These are phyloP conservation scores for Tauraco hartlaubi DNA, from an alignment of 2,797 vertebrate species.

Conservation along the genomic window DNA sequence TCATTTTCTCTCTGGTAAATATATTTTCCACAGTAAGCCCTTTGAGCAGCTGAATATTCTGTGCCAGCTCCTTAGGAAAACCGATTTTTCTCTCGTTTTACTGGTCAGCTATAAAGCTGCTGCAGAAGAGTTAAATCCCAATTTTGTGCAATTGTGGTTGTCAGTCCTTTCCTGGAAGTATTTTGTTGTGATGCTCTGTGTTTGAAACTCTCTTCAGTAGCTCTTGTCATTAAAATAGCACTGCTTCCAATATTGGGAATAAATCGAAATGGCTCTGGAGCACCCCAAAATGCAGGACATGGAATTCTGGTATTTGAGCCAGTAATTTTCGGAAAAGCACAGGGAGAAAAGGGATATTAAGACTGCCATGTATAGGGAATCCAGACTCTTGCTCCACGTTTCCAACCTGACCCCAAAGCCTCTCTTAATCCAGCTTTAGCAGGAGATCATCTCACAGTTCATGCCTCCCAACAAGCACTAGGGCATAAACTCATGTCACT, in stretches of 20 bases:
- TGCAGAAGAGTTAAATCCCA: slow-evolving; percentile 11
- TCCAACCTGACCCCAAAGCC: background rate
- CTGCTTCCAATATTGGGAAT: background rate
- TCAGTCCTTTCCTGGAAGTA: background rate
- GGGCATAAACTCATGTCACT: background rate
- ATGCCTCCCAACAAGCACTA: background rate
- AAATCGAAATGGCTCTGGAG: background rate
- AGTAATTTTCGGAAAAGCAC: background rate
- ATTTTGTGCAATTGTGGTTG: background rate
- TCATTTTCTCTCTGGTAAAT: slow-evolving; percentile 31
- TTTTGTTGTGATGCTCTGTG: background rate
- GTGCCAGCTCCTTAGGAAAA: background rate
- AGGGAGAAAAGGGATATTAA: background rate
- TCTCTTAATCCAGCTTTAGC: slow-evolving; percentile 45
- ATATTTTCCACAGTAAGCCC: background rate
- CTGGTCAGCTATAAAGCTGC: background rate
- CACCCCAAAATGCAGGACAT: background rate
- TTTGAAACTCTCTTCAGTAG: background rate
- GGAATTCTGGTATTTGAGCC: background rate
- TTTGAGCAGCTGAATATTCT: background rate
- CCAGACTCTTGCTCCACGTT: background rate
- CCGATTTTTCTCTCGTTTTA: background rate
- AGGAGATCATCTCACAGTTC: slow-evolving; percentile 18
- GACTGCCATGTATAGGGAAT: background rate
- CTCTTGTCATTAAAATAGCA: background rate